Evolutionary conservation across 2,888 invertebrate species (phyloP).

Genomic region (Dioctria rufipes): DNA sequence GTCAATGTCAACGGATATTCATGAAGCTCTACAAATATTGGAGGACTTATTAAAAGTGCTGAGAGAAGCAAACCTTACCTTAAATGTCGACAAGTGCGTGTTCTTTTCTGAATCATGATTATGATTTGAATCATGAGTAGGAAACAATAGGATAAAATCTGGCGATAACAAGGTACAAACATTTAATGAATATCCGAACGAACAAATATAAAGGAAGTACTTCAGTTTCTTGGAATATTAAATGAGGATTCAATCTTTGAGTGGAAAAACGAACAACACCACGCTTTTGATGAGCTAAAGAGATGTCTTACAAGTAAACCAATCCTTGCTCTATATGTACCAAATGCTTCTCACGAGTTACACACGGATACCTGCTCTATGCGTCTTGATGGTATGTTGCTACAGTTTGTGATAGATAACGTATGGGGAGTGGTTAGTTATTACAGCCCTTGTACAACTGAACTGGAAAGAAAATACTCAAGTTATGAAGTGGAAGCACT

Average conservation of each 20-base stretch:
- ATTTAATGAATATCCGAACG: constrained; percentile 1
- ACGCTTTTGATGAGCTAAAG: background rate
- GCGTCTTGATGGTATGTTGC: background rate
- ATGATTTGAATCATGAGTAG: constrained; percentile 5
- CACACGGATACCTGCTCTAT: background rate
- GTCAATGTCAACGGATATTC: background rate
- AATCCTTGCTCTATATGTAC: background rate
- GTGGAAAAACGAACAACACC: background rate
- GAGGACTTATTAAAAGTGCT: background rate
- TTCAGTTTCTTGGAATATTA: background rate
- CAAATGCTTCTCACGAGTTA: background rate
- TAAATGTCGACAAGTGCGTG: constrained; percentile 9
- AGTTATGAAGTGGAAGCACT: background rate
- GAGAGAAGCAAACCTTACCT: no score
- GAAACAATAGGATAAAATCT: background rate
- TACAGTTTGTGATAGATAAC: background rate
- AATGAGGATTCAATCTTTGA: background rate
- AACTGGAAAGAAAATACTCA: background rate
- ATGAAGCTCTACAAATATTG: background rate
- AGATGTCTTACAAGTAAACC: background rate
- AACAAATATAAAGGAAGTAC: background rate
- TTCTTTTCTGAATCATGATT: background rate
- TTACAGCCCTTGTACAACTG: background rate
- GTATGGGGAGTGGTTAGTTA: background rate
- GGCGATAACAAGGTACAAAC: background rate